Evolutionary conservation across 2,113 vertebrate genomes (phyloP).

Genomic region (Bubo blakistoni): DNA sequence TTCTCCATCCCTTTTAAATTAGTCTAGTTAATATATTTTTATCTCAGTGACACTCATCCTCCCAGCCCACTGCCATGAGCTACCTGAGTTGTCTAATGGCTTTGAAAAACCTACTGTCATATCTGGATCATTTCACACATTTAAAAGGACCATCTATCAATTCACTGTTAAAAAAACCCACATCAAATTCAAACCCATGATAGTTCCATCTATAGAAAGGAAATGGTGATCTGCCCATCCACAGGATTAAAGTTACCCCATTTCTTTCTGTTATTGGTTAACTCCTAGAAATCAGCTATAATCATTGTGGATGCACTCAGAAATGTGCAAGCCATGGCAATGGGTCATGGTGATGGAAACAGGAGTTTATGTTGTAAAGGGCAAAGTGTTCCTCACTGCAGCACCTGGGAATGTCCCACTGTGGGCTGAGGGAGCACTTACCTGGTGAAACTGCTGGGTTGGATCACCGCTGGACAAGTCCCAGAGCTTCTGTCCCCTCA

Average conservation of each 20-base stretch:
- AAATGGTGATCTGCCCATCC: not conserved
- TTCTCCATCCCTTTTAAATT: not conserved
- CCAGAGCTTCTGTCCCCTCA: not conserved
- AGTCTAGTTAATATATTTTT: conserved; percentile 4
- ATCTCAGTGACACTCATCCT: not conserved
- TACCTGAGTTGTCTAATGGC: not conserved
- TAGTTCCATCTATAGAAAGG: not conserved
- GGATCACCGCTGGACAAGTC: not conserved
- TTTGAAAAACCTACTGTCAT: conserved; percentile 25
- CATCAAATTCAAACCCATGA: not conserved
- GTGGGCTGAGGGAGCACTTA: not conserved
- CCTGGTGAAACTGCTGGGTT: not conserved
- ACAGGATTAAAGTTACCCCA: not conserved
- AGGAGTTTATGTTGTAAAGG: not conserved
- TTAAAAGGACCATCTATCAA: conserved; percentile 7
- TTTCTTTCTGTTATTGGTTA: not conserved
- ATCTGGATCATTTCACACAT: not conserved
- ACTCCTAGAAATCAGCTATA: not conserved
- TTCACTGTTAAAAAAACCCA: not conserved
- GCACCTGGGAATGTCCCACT: rapidly evolving
- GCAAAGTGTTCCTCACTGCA: not conserved
- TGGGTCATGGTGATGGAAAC: not conserved
- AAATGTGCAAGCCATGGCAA: not conserved
- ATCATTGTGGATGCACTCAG: not conserved
- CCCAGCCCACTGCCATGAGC: not conserved